Base-by-base conservation (phyloP, 2,113 vertebrate genomes). In the Sturnus vulgaris region DNA sequence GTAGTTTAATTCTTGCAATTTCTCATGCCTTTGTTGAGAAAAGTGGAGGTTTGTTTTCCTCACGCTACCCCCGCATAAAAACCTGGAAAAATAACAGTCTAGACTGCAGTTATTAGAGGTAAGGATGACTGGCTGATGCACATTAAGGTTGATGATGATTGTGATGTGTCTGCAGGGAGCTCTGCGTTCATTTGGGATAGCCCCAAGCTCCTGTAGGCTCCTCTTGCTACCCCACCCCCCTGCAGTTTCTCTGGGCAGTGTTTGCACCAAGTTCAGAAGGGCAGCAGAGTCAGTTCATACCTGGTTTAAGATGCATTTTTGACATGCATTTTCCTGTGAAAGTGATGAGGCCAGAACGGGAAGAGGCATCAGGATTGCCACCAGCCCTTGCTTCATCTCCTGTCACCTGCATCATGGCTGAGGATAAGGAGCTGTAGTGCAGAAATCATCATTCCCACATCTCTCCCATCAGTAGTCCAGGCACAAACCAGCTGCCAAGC, bases 391-490 rank as follows among this genome's bases (percentile, higher is more conserved):
- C 23, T 60, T 60, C 37, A 14, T 56, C 44, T 42, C 25, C 28
- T 55, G 10, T 9, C 12, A 1, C 13, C 35, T 69, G 33, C 25
- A 2, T 21, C 0, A 0, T 28, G 30, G 33, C 31, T 47, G 27
- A 70, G 37, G 53, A 27, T 23, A 49, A 73, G 46, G 59, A 71
- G 68, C 52, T 83, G 25, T 7, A n/a, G 40, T 55, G 37, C 44
- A 20, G 33, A 21, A 63, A 25, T 21, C 5, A 2, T 12, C 1
- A 0, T 49, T 72, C 30, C 20, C 44, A 17, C 0, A 0, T 64
- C 40, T 50, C 4, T 13, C 25, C 44, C 1, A 9, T 35, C 30
- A 21, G 39, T 12, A 50, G 33, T 30, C 35, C 16, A 42, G 44
- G 39, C 59, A 69, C 40, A 75, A 40, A 25, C 16, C 57, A 17